Percentiles rank a stretch among this genome's conserved stretches.
phyloP scores from a whole-genome alignment of 2,113 vertebrate genomes.

The Sprattus sprattus region DNA sequence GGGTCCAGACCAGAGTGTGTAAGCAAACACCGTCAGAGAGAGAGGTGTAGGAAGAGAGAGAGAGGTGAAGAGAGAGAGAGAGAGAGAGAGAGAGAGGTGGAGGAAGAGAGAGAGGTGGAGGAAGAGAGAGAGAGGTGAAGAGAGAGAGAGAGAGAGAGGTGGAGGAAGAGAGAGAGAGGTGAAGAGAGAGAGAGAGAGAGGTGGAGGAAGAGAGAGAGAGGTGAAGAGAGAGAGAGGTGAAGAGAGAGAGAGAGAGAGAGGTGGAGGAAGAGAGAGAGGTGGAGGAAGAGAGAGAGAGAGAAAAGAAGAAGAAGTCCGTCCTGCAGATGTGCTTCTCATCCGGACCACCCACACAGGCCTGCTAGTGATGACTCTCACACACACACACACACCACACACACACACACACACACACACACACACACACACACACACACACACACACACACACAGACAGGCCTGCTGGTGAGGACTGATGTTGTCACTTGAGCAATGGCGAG shows the following conservation, averaged over 20 bases:
- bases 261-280: background rate
- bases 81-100: background rate
- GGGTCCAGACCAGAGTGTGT: too few relatives aligned
- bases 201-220: background rate
- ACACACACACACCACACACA: conserved; percentile 6
- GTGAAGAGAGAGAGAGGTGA: background rate
- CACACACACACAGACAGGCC: background rate
- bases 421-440: conserved; percentile 23
- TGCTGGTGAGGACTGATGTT: conserved; percentile 41
- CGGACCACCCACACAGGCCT: conserved; percentile 28
- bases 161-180: background rate
- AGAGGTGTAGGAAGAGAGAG: background rate
- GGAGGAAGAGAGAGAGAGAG: background rate
- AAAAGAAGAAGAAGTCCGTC: background rate
- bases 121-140: background rate
- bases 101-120: background rate
- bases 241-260: background rate
- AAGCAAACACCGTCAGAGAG: too few relatives aligned
- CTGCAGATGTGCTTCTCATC: conserved; percentile 41
- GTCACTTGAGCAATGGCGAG: conserved; percentile 31
- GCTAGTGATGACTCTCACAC: background rate
- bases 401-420: background rate
- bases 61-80: background rate
- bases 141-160: background rate
- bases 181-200: background rate